Base-by-base conservation (phyloP, 1,140 invertebrate genomes). In the Bombus pyrosoma region DNA sequence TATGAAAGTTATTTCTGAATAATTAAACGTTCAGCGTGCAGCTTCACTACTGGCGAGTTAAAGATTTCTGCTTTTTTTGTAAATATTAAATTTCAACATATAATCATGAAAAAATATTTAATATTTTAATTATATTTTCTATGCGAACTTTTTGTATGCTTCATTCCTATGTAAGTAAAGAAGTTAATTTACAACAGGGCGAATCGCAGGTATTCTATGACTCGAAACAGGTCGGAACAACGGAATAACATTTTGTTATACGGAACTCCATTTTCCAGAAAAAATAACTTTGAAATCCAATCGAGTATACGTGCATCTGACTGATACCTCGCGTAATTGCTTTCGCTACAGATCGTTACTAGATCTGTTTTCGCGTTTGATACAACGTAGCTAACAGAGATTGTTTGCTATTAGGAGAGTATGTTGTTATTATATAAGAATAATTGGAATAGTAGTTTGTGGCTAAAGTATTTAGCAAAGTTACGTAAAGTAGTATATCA, bases 1-100 rank as follows among this genome's bases (percentile, higher is more conserved):
- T 69, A 34, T 37, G 83, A 53, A 85, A 85, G 25, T 85, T 79
- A 47, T 47, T 43, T 32, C 12, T 62, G 53, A 85, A 85, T 71
- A 80, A 85, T 80, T 72, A 34, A 85, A 43, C 41, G 69, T 59
- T 59, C 43, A 22, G 18, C 32, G 28, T 32, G 57, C 28, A 72
- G 8, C 5, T 59, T 47, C 10, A 5, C 25, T 28, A 32, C 12
- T 32, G 69, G 25, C 37, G 53, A 75, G 32, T 72, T 57, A 34
- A 5, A 62, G 41, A 64, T 43, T 37, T 9, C 22, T 22, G 25
- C 6, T 22, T 66, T 34, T 34, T n/a, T n/a, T 12, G 12, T 28
- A n/a, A 12, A 62, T 28, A 62, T 3, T n/a, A 62, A n/a, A 62
- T 62, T 62, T 12, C 28, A 62, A n/a, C 59, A n/a, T 13, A n/a